A percentile compares a stretch with the other conserved stretches of the same genome.
phyloP scores from a whole-genome alignment of 2,888 invertebrate species.

The Schrankia costaestrigalis region DNA sequence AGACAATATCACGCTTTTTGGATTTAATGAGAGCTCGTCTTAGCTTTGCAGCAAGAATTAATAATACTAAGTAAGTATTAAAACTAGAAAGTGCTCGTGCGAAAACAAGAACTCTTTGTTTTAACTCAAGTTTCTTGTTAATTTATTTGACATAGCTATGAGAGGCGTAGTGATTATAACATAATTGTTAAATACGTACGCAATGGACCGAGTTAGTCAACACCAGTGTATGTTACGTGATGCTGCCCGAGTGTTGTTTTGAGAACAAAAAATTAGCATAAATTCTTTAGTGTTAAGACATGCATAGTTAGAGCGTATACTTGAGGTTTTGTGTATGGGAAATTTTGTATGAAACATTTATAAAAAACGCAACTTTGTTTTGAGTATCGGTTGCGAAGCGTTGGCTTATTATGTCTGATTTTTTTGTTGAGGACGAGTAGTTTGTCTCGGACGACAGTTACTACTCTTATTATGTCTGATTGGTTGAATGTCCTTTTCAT shows the following conservation, averaged over 20 bases:
- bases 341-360: no score
- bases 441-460: no score
- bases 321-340: no score
- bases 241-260: neutral
- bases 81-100: conserved; percentile 17
- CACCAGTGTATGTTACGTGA: conserved; percentile 1
- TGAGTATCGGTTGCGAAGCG: no score
- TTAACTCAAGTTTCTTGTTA: conserved; percentile 15
- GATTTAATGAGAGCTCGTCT: conserved; percentile 14
- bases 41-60: conserved; percentile 15
- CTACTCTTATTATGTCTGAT: no score
- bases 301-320: no score
- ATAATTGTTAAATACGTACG: conserved; percentile 13
- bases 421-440: no score
- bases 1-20: conserved; percentile 21
- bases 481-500: no score
- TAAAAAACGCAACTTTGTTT: no score
- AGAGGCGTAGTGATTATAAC: no score
- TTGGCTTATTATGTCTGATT: no score
- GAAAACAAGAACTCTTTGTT: conserved; percentile 9
- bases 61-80: conserved; percentile 13
- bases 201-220: conserved; percentile 12
- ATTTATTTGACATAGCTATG: conserved; percentile 11
- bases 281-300: no score
- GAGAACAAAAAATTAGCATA: neutral